Conservation (phyloP, 2,888 invertebrate species). For the Caenorhabditis sulstoni region DNA sequence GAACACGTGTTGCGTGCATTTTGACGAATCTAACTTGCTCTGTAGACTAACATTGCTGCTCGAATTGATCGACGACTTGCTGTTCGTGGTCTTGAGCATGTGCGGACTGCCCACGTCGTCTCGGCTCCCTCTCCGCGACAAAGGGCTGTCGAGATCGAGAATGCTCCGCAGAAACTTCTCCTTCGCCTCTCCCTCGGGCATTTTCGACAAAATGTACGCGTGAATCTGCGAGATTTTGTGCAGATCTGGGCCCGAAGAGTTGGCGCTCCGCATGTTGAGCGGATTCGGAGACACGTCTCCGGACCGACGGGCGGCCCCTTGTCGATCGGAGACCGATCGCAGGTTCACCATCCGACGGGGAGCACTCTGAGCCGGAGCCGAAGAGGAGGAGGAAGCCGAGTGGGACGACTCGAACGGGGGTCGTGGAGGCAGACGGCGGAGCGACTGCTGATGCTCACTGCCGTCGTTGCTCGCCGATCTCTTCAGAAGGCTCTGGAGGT, state of each 20-base stretch:
- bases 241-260: constrained; percentile 43
- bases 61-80: constrained; percentile 57
- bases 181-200: constrained; percentile 75
- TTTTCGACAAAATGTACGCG: constrained; percentile 72
- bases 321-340: constrained; percentile 54
- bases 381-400: constrained; percentile 33
- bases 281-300: constrained; percentile 19
- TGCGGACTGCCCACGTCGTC: constrained; percentile 48
- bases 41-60: constrained; percentile 58
- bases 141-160: constrained; percentile 73
- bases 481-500: constrained; percentile 59
- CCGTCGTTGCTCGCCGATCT: constrained; percentile 52
- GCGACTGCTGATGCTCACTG: constrained; percentile 18
- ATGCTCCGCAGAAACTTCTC: constrained; percentile 74
- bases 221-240: constrained; percentile 75
- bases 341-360: constrained; percentile 50
- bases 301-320: constrained; percentile 24
- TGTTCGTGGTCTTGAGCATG: constrained; percentile 43
- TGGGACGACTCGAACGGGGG: constrained; percentile 49
- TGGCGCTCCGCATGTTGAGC: constrained; percentile 40
- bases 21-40: neutral
- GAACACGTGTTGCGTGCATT: no score
- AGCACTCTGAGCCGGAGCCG: constrained; percentile 15
- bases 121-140: constrained; percentile 42
- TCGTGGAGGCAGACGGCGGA: constrained; percentile 47